A percentile compares a stretch with the other conserved stretches of the same genome.
Conservation (phyloP, 2,888 invertebrate genomes). For the Clitarchus hookeri region DNA sequence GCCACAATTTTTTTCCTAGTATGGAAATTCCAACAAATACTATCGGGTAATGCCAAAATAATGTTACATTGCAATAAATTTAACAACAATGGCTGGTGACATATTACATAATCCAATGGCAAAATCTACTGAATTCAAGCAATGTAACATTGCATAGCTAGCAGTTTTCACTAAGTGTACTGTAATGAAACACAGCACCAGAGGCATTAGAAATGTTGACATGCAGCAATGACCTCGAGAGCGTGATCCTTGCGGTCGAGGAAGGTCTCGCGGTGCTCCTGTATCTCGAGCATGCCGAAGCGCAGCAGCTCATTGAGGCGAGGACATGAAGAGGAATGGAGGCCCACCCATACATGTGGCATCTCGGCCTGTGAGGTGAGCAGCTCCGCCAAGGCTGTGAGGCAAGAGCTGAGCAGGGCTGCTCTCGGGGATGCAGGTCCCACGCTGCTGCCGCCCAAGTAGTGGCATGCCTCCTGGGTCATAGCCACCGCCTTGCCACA, state of each 20-base stretch:
- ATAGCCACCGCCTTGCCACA: constrained; percentile 75
- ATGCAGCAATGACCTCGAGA: constrained; percentile 65
- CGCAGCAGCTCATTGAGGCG: constrained; percentile 81
- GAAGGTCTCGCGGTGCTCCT: constrained; percentile 94
- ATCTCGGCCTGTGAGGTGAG: constrained; percentile 69
- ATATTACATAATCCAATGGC: too few relatives aligned
- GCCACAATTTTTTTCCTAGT: too few relatives aligned
- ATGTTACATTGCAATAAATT: too few relatives aligned
- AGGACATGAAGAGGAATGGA: constrained; percentile 66
- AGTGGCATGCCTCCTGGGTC: constrained; percentile 74
- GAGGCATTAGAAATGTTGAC: not conserved
- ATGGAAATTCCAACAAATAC: too few relatives aligned
- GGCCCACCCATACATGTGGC: constrained; percentile 86
- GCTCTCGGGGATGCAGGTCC: constrained; percentile 53
- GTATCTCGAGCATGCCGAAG: constrained; percentile 88
- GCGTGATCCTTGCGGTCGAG: constrained; percentile 90
- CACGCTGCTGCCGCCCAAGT: constrained; percentile 60
- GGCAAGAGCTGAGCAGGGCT: constrained; percentile 58
- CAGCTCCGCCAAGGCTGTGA: constrained; percentile 64
- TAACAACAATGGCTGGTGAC: too few relatives aligned
- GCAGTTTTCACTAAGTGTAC: not conserved
- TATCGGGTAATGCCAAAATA: too few relatives aligned
- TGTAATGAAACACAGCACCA: not conserved
- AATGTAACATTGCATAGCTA: too few relatives aligned
- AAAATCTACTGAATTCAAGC: too few relatives aligned